These are phyloP conservation scores for Garrulus glandarius DNA, from an alignment of 2,797 vertebrate genomes.

Conservation along the genomic window DNA sequence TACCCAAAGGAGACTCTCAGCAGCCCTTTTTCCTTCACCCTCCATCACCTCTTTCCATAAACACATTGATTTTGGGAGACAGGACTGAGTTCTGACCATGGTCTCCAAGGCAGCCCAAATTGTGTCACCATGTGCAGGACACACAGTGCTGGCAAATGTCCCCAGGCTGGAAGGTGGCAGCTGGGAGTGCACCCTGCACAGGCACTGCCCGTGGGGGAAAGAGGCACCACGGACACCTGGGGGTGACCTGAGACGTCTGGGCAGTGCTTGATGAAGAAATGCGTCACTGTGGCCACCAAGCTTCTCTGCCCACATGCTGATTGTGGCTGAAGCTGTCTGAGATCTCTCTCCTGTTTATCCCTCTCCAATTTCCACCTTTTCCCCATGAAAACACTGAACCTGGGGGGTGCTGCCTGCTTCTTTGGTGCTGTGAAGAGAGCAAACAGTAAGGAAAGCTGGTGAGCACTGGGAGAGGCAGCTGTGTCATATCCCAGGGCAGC, in stretches of 20 bases:
- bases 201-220: neutral
- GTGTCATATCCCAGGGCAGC: fast-evolving
- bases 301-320: neutral
- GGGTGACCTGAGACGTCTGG: neutral
- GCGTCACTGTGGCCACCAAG: neutral
- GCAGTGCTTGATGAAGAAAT: neutral
- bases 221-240: neutral
- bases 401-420: neutral
- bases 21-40: neutral
- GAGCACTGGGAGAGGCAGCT: neutral
- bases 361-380: neutral
- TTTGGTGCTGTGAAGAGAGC: neutral
- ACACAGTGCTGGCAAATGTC: neutral
- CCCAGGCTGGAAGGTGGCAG: neutral
- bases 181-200: neutral
- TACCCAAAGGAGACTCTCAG: neutral
- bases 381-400: neutral
- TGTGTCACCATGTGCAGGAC: neutral
- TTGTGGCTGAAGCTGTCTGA: neutral
- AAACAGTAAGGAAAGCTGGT: neutral
- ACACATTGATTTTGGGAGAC: neutral
- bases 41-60: neutral
- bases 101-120: neutral
- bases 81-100: neutral
- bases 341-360: neutral